Base-by-base conservation (phyloP, 2,888 invertebrate genomes). In the Acanthosepion lycidas region DNA sequence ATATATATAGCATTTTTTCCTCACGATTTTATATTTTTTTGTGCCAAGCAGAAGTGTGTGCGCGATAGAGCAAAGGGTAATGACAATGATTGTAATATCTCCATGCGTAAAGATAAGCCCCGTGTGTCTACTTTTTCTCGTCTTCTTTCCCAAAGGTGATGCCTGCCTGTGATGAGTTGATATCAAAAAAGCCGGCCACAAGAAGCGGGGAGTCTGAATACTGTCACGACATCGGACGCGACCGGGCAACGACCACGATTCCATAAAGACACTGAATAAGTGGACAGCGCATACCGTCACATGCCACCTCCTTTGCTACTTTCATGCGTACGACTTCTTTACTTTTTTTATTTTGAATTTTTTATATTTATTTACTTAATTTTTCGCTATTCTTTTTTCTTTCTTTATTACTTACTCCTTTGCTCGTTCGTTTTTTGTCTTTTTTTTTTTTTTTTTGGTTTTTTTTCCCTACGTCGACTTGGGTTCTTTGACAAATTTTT, bases 151-250 rank as follows among this genome's bases (percentile, higher is more conserved):
- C 78, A n/a, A 33, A 78, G n/a, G 78, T n/a, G 78, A n/a, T 78
- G n/a, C n/a, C n/a, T 15, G 78, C n/a, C n/a, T 78, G n/a, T 33
- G 78, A 12, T 5, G 78, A n/a, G n/a, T 9, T 15, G 9, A 28
- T 28, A 78, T 78, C 6, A 78, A 59, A 59, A 59, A 23, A 0
- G n/a, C 78, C n/a, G 78, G 78, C n/a, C 78, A 78, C 78, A 15
- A 78, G 12, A 78, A 15, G n/a, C 78, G n/a, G 78, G 78, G 78
- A 5, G 78, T 78, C 78, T 78, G 12, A n/a, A n/a, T 78, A 12
- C 78, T n/a, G 78, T 78, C 78, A 78, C 78, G 78, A 78, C 78
- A 78, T 78, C n/a, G n/a, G 78, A 78, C n/a, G n/a, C n/a, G n/a
- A 78, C n/a, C 78, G 78, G 78, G 78, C 78, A 78, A n/a, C 18